Base-by-base conservation (phyloP, 2,888 invertebrate species). In the Synergus itoensis region DNA sequence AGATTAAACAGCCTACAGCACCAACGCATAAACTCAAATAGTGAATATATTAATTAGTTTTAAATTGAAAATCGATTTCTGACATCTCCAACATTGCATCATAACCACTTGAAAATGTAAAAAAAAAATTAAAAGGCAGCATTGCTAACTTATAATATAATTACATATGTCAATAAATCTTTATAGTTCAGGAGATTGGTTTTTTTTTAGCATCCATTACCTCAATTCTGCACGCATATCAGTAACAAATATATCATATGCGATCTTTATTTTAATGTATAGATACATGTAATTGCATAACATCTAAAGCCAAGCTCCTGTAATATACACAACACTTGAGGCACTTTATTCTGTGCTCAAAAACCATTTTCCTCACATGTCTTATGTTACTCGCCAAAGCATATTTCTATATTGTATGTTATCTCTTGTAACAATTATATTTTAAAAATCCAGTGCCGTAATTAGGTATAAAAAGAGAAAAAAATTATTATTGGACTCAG, bases 271-370 rank as follows among this genome's bases (percentile, higher is more conserved):
- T 90, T 90, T 90, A 89, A 88, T 90, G 88, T 91, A 89, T 91
- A 91, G 90, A 87, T 92, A 92, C 90, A 91, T 91, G 88, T 90
- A 91, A 89, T 91, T 90, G 89, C 91, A 87, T 92, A 92, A 92
- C 91, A 91, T 89, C 91, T 92, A 92, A 92, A 92, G 92, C 92
- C 92, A 92, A 92, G 91, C 92, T 92, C 91, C 91, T 92, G 91
- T 91, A 92, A 92, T 92, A 90, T 92, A 92, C 92, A 92, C 89
- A 91, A 91, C 92, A 91, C 90, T 92, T 91, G 92, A 92, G 92
- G 92, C 92, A 92, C 92, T 92, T 92, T 90, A 90, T 90, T 90
- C 87, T 90, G 92, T 91, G 91, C 92, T 92, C 92, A 91, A 92
- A 91, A 90, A 91, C 88, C 88, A 87, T 87, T 88, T 89, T 89